A percentile compares a stretch with the other conserved stretches of the same genome.
These are phyloP conservation scores for Poliocrania exsul DNA, from an alignment of 2,797 vertebrate species.

Conservation along the genomic window DNA sequence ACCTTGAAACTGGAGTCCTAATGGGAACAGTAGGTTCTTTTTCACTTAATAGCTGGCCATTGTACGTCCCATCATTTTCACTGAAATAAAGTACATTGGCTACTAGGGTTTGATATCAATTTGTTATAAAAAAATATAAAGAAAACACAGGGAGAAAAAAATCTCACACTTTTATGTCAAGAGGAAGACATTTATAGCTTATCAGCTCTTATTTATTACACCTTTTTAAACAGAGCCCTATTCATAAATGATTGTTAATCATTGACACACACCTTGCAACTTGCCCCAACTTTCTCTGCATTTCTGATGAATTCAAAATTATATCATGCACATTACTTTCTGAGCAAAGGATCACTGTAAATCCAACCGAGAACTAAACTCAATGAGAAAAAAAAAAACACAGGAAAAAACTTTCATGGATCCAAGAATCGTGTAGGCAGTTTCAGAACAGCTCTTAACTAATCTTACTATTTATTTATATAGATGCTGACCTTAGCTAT, in stretches of 20 bases:
- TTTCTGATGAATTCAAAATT: constrained; percentile 6
- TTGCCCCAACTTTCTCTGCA: background rate
- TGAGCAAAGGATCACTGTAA: background rate
- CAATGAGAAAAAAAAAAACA: background rate
- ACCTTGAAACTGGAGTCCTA: background rate
- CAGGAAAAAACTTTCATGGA: constrained; percentile 13
- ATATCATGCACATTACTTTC: constrained; percentile 1
- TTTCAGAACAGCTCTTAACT: constrained; percentile 54
- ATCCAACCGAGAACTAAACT: background rate
- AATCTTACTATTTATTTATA: constrained; percentile 61
- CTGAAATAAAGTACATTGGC: background rate
- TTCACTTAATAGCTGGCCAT: background rate
- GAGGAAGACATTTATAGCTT: background rate
- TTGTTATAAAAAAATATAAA: background rate
- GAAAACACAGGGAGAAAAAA: background rate
- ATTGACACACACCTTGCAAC: background rate
- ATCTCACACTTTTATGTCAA: background rate
- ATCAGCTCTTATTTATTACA: constrained; percentile 24
- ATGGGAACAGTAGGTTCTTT: background rate
- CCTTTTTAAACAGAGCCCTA: background rate
- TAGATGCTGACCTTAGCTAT: constrained; percentile 51
- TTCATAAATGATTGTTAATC: background rate
- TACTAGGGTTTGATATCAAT: background rate
- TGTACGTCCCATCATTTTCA: background rate
- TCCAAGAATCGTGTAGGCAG: constrained; percentile 42